A percentile compares a stretch with the other conserved stretches of the same genome.
These are phyloP conservation scores for Cercopithecus mona DNA, from an alignment of 2,113 vertebrate species.

Conservation along the genomic window DNA sequence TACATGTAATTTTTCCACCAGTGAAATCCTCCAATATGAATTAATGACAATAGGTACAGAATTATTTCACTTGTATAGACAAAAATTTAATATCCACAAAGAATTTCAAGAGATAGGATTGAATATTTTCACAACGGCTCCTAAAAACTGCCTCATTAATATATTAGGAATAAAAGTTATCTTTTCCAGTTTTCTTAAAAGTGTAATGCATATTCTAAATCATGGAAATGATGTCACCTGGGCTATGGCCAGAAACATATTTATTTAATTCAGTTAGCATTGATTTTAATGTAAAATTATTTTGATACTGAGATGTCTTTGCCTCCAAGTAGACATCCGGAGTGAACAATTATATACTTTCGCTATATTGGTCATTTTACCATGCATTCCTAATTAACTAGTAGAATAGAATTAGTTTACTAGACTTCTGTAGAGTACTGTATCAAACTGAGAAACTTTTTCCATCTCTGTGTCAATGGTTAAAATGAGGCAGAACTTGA, in stretches of 20 bases:
- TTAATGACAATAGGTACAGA: not conserved
- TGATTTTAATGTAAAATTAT: constrained; percentile 20
- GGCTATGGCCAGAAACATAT: not conserved
- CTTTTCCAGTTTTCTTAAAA: not conserved
- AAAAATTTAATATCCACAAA: not conserved
- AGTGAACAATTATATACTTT: not conserved
- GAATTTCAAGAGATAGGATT: not conserved
- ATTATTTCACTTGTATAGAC: not conserved
- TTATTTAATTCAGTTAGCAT: not conserved
- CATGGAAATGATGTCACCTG: not conserved
- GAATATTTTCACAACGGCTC: not conserved
- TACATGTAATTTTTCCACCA: not conserved
- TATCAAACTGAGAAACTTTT: not conserved
- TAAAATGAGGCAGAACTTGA: not conserved
- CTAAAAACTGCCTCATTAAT: not conserved
- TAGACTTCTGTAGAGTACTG: not conserved
- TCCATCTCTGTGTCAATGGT: not conserved
- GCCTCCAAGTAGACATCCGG: not conserved
- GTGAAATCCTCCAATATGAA: not conserved
- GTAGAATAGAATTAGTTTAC: not conserved
- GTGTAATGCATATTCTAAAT: not conserved
- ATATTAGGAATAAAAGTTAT: not conserved
- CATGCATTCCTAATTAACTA: not conserved
- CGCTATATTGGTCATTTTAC: not conserved
- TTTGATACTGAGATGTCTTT: not conserved